phyloP scores from a whole-genome alignment of 2,888 invertebrate genomes.

The Polylopha cassiicola region DNA sequence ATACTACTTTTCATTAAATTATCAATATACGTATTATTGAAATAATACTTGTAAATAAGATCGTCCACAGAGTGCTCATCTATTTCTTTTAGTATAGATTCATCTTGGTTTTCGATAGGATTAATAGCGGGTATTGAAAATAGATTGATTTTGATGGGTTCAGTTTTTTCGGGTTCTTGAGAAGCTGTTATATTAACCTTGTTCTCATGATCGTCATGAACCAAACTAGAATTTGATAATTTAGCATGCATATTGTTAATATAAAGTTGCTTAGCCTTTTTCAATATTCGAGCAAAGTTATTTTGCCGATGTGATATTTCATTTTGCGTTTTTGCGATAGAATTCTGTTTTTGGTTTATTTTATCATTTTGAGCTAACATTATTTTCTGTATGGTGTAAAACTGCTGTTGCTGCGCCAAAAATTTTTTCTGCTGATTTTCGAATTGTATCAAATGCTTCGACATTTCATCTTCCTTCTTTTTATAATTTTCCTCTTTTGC shows the following conservation, averaged over 20 bases:
- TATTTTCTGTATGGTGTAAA: constrained; percentile 59
- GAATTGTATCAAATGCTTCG: constrained; percentile 51
- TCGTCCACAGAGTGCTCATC: constrained; percentile 60
- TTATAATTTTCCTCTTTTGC: constrained; percentile 42
- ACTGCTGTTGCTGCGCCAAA: constrained; percentile 56
- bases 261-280: constrained; percentile 57
- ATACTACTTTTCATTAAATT: constrained; percentile 56
- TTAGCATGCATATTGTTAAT: constrained; percentile 33
- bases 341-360: constrained; percentile 54
- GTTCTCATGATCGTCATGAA: constrained; percentile 8
- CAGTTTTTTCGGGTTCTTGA: constrained; percentile 33
- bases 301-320: constrained; percentile 64
- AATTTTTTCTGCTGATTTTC: constrained; percentile 63
- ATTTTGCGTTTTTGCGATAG: constrained; percentile 59
- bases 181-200: constrained; percentile 27
- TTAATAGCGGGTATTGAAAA: constrained; percentile 48
- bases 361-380: constrained; percentile 64
- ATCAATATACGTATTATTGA: constrained; percentile 67
- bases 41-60: constrained; percentile 67
- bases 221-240: constrained; percentile 20
- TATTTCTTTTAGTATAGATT: constrained; percentile 58
- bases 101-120: constrained; percentile 50
- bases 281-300: constrained; percentile 56
- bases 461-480: constrained; percentile 46
- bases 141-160: constrained; percentile 59